These are phyloP conservation scores for Rutilus rutilus DNA, from an alignment of 2,113 vertebrate genomes.

Conservation along the genomic window DNA sequence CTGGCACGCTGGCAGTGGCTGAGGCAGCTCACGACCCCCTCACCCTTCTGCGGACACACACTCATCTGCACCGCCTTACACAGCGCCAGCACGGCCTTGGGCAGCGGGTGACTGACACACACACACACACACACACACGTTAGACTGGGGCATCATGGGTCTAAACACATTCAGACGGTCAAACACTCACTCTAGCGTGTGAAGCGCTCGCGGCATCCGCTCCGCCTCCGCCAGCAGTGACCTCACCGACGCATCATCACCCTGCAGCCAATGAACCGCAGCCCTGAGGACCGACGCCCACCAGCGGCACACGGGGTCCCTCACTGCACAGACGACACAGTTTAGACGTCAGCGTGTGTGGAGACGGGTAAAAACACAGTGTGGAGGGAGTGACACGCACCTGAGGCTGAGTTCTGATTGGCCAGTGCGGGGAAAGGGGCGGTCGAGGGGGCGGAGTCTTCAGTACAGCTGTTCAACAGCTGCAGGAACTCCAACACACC, in stretches of 20 bases:
- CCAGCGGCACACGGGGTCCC: constrained; percentile 92
- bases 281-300: constrained; percentile 89
- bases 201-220: constrained; percentile 88
- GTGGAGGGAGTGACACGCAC: constrained; percentile 37
- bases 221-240: constrained; percentile 85
- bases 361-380: neutral
- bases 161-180: neutral
- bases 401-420: constrained; percentile 72
- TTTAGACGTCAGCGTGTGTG: neutral
- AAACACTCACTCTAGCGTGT: constrained; percentile 85
- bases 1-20: constrained; percentile 90
- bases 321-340: constrained; percentile 70
- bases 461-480: constrained; percentile 89
- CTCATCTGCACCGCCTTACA: constrained; percentile 92
- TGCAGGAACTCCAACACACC: constrained; percentile 89
- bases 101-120: constrained; percentile 84
- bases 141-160: neutral
- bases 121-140: constrained; percentile 4
- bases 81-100: constrained; percentile 85
- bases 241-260: constrained; percentile 83
- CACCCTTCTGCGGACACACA: constrained; percentile 85
- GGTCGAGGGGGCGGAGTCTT: constrained; percentile 72
- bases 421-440: constrained; percentile 72
- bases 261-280: constrained; percentile 88
- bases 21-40: constrained; percentile 80